phyloP scores from a whole-genome alignment of 2,888 invertebrate genomes.

The Drosophila nigricruria region DNA sequence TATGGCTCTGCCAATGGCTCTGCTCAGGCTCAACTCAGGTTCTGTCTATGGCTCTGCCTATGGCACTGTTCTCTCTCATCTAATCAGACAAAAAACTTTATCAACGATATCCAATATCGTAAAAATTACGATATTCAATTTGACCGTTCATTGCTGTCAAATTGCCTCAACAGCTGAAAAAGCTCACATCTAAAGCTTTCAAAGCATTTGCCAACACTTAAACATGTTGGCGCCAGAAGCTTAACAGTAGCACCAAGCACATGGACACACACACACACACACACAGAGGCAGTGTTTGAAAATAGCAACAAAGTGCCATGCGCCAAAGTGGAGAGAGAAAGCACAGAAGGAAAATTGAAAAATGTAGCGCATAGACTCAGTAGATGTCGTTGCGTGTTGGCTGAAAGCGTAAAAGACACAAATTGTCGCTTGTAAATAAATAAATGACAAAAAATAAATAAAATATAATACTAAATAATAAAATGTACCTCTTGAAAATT shows the following conservation, averaged over 20 bases:
- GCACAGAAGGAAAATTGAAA: constrained; percentile 55
- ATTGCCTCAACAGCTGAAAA: constrained; percentile 14
- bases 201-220: constrained; percentile 20
- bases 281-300: constrained; percentile 45
- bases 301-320: constrained; percentile 43
- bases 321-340: constrained; percentile 53
- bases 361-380: constrained; percentile 62
- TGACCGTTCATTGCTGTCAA: neutral
- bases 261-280: neutral
- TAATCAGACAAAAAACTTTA: too few species aligned
- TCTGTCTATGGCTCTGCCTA: too few species aligned
- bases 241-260: constrained; percentile 17
- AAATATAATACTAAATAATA: constrained; percentile 7
- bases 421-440: constrained; percentile 25
- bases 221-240: constrained; percentile 54
- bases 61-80: too few species aligned
- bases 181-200: constrained; percentile 21
- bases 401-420: constrained; percentile 56
- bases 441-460: constrained; percentile 15
- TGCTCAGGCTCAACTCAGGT: too few species aligned
- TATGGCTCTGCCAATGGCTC: too few species aligned
- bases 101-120: too few species aligned
- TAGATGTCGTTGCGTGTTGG: constrained; percentile 75
- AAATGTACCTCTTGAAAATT: neutral
- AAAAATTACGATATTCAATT: neutral